These are phyloP conservation scores for Thomomys bottae DNA, from an alignment of 2,113 vertebrate genomes.

Conservation along the genomic window DNA sequence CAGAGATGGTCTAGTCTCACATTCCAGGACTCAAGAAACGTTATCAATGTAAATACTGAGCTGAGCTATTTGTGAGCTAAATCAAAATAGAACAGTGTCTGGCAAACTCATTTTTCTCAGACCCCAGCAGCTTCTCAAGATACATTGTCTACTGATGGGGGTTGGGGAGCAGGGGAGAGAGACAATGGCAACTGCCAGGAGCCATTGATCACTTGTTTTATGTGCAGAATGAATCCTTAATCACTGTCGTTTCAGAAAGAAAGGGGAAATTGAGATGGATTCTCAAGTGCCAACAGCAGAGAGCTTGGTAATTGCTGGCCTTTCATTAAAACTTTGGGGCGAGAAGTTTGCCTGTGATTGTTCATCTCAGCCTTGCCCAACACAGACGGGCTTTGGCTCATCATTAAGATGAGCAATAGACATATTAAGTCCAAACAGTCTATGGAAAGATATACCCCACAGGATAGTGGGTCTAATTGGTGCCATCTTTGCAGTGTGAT, in stretches of 20 bases:
- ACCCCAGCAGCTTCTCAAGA: conserved; percentile 68
- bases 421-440: no score
- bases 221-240: conserved; percentile 81
- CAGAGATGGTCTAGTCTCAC: background rate
- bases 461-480: no score
- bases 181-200: conserved; percentile 84
- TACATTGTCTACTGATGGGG: conserved; percentile 70
- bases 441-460: no score
- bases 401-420: background rate
- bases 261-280: conserved; percentile 84
- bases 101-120: conserved; percentile 81
- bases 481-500: no score
- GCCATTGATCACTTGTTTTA: conserved; percentile 82
- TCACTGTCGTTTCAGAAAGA: conserved; percentile 84
- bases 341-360: conserved; percentile 24
- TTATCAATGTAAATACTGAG: conserved; percentile 74
- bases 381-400: background rate
- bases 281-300: conserved; percentile 76
- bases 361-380: background rate
- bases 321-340: conserved; percentile 73
- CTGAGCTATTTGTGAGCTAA: conserved; percentile 67
- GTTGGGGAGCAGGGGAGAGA: conserved; percentile 60
- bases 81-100: conserved; percentile 76
- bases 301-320: conserved; percentile 75
- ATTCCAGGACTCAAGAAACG: conserved; percentile 64